Percentiles rank a stretch among this genome's conserved stretches.
Conservation (phyloP, 2,113 vertebrate genomes). For the Empidonax alnorum region DNA sequence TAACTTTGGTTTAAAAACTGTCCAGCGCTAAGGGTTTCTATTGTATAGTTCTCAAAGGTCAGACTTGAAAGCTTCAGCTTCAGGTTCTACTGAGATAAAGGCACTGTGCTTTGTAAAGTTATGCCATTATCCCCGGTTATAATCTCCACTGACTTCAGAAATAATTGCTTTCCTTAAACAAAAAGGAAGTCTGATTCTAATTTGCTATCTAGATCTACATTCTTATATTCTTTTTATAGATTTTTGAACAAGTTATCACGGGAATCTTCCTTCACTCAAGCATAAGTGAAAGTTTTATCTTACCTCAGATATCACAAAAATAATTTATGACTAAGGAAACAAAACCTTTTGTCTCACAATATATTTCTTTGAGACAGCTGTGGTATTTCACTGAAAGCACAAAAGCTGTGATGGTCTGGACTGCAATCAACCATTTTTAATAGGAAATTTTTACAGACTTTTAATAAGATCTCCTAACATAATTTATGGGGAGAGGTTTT, state of each 20-base stretch:
- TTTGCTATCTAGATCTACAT: constrained; percentile 84
- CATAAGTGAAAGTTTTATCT: constrained; percentile 88
- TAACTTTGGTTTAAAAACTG: constrained; percentile 30
- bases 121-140: constrained; percentile 79
- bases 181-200: constrained; percentile 86
- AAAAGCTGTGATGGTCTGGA: constrained; percentile 84
- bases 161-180: constrained; percentile 77
- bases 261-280: constrained; percentile 83
- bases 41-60: constrained; percentile 55
- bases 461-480: constrained; percentile 88
- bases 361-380: constrained; percentile 91
- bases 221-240: constrained; percentile 86
- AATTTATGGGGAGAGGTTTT: constrained; percentile 93
- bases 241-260: constrained; percentile 81
- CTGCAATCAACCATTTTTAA: constrained; percentile 89
- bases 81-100: constrained; percentile 68
- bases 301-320: constrained; percentile 79
- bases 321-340: constrained; percentile 84
- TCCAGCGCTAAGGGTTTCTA: constrained; percentile 1
- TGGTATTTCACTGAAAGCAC: constrained; percentile 86
- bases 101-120: constrained; percentile 67
- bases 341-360: constrained; percentile 84
- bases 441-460: constrained; percentile 86
- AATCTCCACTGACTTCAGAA: constrained; percentile 76
- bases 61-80: constrained; percentile 76